Evolutionary conservation across 2,113 vertebrate genomes (phyloP), one percentile per base, ranked within the genome.

Genomic region (Grallaria varia): DNA sequence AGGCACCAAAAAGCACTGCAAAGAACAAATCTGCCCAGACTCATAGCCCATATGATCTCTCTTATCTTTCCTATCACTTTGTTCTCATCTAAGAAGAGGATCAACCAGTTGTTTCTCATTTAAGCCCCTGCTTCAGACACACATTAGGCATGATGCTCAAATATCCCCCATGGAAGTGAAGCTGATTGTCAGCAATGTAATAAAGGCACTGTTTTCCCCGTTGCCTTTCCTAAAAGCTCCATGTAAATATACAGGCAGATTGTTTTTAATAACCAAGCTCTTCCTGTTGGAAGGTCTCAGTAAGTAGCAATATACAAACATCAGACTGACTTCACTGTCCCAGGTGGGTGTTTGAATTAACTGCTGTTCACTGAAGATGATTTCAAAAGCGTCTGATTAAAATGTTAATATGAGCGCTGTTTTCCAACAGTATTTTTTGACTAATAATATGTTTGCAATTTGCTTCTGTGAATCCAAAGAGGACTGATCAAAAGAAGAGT

Each of bases 101-200:
- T 95, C 83, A 76, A 31, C 56, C 88, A 84, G 83, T 93, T 97
- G 85, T 83, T 96, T 92, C 64, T 90, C n/a, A 35, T 90, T 69
- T 88, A 68, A 90, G 66, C 52, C 25, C 33, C 69, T 63, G 50
- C 73, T 81, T 89, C 47, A 95, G 80, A 80, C 33, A 39, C 25
- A 45, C 13, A 31, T 82, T 73, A 80, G 56, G 56, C 49, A 90
- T 39, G 55, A 81, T 74, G 60, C 40, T 93, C 44, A 53, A 13
- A 83, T 84, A 71, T 47, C 28, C 15, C 30, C 56, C 9, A 9
- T 74, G 69, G 82, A 85, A 88, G 22, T 59, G 44, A 63, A 86
- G 75, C 2, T 80, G 33, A 8, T 81, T 93, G 47, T 81, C 60
- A 94, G 62, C 64, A 75, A 23, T 28, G 10, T 77, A 71, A 62